Conservation (phyloP, 1,140 invertebrate genomes). For the Pomacea maculata region DNA sequence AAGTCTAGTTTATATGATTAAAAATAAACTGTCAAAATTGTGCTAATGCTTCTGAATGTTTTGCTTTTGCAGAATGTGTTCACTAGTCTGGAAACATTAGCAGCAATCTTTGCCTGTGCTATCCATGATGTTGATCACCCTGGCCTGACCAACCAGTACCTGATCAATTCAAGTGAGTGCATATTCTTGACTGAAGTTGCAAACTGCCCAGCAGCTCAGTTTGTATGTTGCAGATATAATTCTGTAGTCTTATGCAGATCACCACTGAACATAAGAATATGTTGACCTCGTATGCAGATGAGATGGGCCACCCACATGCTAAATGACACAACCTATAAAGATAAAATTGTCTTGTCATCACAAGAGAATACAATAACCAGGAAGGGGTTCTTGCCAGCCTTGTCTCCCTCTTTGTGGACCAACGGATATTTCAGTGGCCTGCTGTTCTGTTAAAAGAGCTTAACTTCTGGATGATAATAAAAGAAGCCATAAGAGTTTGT, state of each 20-base stretch:
- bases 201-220: not conserved
- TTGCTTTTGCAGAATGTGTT: slow-evolving; percentile 77
- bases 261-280: not conserved
- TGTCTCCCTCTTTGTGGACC: no score
- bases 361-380: no score
- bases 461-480: no score
- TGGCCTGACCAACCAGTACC: slow-evolving; percentile 70
- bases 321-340: no score
- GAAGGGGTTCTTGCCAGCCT: no score
- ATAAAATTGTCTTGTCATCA: no score
- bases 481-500: no score
- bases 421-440: no score
- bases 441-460: no score
- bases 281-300: not conserved
- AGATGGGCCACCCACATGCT: no score
- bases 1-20: no score
- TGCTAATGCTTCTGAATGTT: not conserved
- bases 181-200: not conserved
- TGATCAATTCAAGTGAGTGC: slow-evolving; percentile 67
- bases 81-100: slow-evolving; percentile 68
- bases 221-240: not conserved
- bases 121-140: slow-evolving; percentile 71
- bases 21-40: not conserved
- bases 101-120: slow-evolving; percentile 69
- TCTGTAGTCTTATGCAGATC: not conserved